A percentile compares a stretch with the other conserved stretches of the same genome.
phyloP scores from a whole-genome alignment of 2,797 vertebrate species.

The Parauchenoglanis punctatus region DNA sequence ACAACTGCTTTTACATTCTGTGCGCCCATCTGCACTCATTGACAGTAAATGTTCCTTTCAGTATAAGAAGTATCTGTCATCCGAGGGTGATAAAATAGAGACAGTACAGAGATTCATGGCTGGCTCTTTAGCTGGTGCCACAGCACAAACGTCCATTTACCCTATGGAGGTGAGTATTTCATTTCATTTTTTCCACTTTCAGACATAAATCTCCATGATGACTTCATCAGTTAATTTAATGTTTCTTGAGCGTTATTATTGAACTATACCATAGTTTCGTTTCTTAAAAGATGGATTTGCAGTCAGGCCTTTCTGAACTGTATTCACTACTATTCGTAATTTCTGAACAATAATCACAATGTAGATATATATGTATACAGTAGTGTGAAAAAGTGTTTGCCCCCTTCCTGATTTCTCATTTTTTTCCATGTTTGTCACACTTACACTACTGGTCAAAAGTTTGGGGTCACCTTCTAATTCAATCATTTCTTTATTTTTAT shows the following conservation, averaged over 20 bases:
- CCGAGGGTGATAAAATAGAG: slow-evolving; percentile 82
- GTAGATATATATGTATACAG: too few species aligned
- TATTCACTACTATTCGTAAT: neutral
- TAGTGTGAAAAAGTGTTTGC: too few species aligned
- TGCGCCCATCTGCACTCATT: slow-evolving; percentile 3
- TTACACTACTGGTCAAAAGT: too few species aligned
- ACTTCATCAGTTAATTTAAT: neutral
- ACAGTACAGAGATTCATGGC: slow-evolving; percentile 88
- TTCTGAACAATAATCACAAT: neutral
- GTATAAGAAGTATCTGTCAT: slow-evolving; percentile 89
- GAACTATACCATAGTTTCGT: neutral
- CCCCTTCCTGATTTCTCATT: too few species aligned
- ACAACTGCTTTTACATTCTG: neutral
- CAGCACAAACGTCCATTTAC: slow-evolving; percentile 92
- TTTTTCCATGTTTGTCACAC: too few species aligned
- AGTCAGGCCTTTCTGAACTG: neutral
- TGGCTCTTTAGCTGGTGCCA: slow-evolving; percentile 91
- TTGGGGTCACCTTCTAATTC: too few species aligned
- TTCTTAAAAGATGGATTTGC: neutral
- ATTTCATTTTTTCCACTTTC: neutral
- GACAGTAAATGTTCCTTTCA: slow-evolving; percentile 58
- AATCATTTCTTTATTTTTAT: too few species aligned
- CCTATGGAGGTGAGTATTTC: slow-evolving; percentile 87
- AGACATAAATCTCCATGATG: neutral
- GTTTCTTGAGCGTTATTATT: neutral